Base-by-base conservation (phyloP, 2,113 vertebrate species). In the Blennius ocellaris region DNA sequence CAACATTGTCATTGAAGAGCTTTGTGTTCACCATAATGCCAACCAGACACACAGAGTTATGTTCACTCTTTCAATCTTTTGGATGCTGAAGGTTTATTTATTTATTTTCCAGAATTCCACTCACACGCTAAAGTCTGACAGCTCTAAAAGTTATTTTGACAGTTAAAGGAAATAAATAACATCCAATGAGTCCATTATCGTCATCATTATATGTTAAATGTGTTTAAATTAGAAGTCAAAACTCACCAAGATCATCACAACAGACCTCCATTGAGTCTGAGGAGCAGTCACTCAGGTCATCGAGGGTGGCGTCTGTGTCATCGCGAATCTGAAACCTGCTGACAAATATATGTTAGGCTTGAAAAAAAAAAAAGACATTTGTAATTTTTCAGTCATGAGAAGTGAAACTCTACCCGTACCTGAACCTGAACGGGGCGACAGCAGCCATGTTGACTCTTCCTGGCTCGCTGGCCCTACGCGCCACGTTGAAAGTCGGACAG, bases 191-290 rank as follows among this genome's bases (percentile, higher is more conserved):
- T 45, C 36, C 45, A 38, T 6, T 45, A 10, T 6, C 55, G 15
- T 10, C 6, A 15, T 11, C 12, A 14, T 47, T 3, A 21, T 75
- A 36, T 51, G 8, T 11, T 37, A 2, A 54, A 0, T 5, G n/a
- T 30, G 21, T 30, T 30, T 30, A 53, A n/a, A 11, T 70, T 6
- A 62, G 44, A 45, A 0, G 39, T 38, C 37, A 5, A 60, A 38
- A 86, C 94, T 92, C 69, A 94, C 93, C 89, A 0, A 92, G 49
- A 62, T 93, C 90, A 4, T 94, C 92, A 74, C 92, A 92, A 80
- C 89, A 93, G 15, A 93, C 85, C 74, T 94, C 94, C 93, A 93
- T 92, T 63, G 93, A 94, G 78, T 94, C 93, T 3, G 92, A 92
- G 17, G 93, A 93, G 69, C 90, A 90, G 74, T 94, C 93, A 59